Conservation (phyloP, 2,888 invertebrate genomes). For the Drosophila anomelani region DNA sequence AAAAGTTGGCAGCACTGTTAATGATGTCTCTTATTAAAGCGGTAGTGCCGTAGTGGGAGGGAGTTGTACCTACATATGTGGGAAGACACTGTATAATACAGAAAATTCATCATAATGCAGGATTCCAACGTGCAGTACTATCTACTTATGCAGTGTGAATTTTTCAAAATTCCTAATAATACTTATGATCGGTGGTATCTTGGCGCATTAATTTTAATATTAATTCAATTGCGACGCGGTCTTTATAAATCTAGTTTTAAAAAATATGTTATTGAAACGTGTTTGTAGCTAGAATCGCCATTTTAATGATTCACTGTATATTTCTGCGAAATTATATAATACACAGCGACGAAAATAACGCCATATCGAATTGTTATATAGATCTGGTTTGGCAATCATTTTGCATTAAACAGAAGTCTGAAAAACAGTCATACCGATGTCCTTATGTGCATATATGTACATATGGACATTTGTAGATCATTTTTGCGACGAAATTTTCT, state of each 20-base stretch:
- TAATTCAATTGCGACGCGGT: background rate
- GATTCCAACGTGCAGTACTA: too few species aligned
- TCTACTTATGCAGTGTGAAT: background rate
- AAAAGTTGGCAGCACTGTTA: too few species aligned
- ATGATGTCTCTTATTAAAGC: too few species aligned
- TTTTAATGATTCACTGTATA: too few species aligned
- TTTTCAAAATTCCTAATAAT: background rate
- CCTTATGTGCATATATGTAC: background rate
- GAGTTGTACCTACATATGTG: too few species aligned
- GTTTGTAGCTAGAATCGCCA: background rate
- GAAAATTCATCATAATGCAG: too few species aligned
- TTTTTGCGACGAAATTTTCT: too few species aligned
- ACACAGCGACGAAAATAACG: background rate
- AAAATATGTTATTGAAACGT: background rate
- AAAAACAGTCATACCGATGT: background rate
- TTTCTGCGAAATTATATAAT: background rate
- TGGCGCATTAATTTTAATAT: background rate
- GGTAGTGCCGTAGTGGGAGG: too few species aligned
- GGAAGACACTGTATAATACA: too few species aligned
- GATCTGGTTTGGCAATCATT: background rate
- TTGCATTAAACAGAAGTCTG: background rate
- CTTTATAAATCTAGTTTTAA: background rate
- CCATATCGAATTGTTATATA: too few species aligned
- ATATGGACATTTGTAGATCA: too few species aligned
- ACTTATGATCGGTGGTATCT: background rate